These are phyloP conservation scores for Pteropus rufus DNA, from an alignment of 2,797 vertebrate genomes.

Conservation along the genomic window DNA sequence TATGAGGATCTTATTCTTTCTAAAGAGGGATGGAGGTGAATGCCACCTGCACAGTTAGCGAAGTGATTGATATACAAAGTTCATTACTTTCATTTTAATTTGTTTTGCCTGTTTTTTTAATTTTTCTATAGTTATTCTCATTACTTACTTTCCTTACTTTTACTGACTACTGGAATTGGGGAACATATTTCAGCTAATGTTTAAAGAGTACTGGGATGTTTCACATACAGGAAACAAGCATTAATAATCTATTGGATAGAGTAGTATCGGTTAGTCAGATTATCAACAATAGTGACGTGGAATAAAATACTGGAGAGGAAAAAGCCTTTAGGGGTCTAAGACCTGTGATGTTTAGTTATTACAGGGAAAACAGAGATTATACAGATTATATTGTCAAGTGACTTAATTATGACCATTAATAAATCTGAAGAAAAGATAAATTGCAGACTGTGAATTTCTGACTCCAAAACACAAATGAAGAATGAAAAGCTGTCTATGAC, in stretches of 20 bases:
- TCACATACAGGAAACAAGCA: neutral
- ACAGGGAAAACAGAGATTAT: neutral
- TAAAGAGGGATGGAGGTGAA: neutral
- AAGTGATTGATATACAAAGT: neutral
- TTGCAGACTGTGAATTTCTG: neutral
- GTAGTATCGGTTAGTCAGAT: neutral
- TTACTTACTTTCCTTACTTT: neutral
- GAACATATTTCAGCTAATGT: neutral
- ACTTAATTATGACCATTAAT: neutral
- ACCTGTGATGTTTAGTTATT: neutral
- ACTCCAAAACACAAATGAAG: neutral
- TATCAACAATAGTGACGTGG: accelerated
- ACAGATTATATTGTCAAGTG: neutral
- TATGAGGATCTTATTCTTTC: neutral
- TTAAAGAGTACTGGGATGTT: neutral
- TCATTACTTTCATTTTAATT: neutral
- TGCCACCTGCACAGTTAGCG: neutral
- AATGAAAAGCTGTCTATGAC: neutral
- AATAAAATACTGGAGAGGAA: neutral
- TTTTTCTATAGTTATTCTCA: neutral
- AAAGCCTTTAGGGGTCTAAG: neutral
- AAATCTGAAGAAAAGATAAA: neutral
- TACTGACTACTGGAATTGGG: neutral
- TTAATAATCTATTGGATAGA: neutral
- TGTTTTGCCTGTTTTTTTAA: neutral